Percentiles rank a stretch among this genome's conserved stretches.
Conservation (phyloP, 2,888 invertebrate genomes). For the Ochropleura plecta region DNA sequence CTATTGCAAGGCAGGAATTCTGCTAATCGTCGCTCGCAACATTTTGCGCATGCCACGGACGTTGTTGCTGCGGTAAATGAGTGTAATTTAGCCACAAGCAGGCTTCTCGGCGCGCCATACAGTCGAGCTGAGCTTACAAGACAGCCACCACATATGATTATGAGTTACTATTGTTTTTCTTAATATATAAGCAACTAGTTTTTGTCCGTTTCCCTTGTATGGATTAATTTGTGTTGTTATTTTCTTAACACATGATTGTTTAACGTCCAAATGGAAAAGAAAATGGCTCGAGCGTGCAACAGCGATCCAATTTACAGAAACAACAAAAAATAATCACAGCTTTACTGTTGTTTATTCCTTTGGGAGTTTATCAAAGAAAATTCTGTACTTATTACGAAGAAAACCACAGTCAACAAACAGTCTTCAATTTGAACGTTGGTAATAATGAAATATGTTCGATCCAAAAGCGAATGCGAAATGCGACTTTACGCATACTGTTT, state of each 20-base stretch:
- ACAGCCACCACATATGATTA: slow-evolving; percentile 62
- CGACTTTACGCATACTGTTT: neutral
- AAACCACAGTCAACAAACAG: too few relatives aligned
- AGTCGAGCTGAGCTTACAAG: slow-evolving; percentile 60
- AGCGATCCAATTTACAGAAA: neutral
- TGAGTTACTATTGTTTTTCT: slow-evolving; percentile 65
- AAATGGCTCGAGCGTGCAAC: neutral
- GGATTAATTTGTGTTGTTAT: slow-evolving; percentile 32
- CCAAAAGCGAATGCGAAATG: too few relatives aligned
- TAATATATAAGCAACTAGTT: slow-evolving; percentile 49
- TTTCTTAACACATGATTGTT: slow-evolving; percentile 32
- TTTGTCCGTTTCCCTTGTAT: slow-evolving; percentile 43
- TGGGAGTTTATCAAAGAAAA: neutral
- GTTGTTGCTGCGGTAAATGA: slow-evolving; percentile 85
- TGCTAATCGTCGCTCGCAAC: slow-evolving; percentile 87
- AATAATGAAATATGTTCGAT: neutral
- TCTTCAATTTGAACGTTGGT: neutral
- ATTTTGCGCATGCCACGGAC: slow-evolving; percentile 85
- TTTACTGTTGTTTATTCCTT: slow-evolving; percentile 7
- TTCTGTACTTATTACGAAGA: neutral
- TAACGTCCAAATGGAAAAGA: slow-evolving; percentile 8
- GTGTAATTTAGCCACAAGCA: slow-evolving; percentile 85
- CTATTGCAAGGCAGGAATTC: slow-evolving; percentile 87
- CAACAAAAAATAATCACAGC: neutral
- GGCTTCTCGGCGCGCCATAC: slow-evolving; percentile 73